A percentile compares a stretch with the other conserved stretches of the same genome.
Conservation (phyloP, 2,113 vertebrate genomes). For the Muntiacus muntjak region DNA sequence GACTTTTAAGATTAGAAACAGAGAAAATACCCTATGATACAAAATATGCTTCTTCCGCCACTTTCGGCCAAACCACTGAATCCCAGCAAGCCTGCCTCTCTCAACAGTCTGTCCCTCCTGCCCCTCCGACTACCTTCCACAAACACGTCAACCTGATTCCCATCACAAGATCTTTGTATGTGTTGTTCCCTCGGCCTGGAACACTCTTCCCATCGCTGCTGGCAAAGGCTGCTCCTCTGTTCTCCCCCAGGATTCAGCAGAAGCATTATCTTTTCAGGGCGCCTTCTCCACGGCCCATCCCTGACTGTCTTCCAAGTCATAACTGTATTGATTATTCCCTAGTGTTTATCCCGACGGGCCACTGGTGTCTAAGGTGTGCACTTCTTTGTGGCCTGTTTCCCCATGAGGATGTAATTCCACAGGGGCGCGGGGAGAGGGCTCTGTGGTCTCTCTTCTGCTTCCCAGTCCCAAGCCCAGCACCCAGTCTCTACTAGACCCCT, state of each 20-base stretch:
- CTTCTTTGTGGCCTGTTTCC: not conserved
- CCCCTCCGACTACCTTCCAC: not conserved
- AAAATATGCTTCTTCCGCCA: not conserved
- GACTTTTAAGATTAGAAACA: not conserved
- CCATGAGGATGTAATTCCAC: not conserved
- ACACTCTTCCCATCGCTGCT: not conserved
- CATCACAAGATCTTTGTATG: not conserved
- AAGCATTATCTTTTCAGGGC: not conserved
- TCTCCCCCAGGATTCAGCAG: not conserved
- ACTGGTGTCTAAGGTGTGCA: too few species aligned
- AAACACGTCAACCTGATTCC: not conserved
- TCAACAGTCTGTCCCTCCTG: not conserved
- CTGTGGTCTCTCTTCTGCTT: not conserved
- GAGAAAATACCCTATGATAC: not conserved
- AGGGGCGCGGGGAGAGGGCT: rapidly evolving
- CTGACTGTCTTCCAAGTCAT: not conserved
- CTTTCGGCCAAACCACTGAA: not conserved
- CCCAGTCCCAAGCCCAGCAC: not conserved
- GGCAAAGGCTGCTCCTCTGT: not conserved
- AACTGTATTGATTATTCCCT: not conserved
- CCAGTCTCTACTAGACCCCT: not conserved
- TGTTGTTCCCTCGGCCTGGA: not conserved
- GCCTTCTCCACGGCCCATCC: rapidly evolving
- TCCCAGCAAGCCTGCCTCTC: too few species aligned
- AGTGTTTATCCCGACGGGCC: rapidly evolving